These are phyloP conservation scores for Pharmacophagus antenor DNA, from an alignment of 2,888 invertebrate genomes.

Conservation along the genomic window DNA sequence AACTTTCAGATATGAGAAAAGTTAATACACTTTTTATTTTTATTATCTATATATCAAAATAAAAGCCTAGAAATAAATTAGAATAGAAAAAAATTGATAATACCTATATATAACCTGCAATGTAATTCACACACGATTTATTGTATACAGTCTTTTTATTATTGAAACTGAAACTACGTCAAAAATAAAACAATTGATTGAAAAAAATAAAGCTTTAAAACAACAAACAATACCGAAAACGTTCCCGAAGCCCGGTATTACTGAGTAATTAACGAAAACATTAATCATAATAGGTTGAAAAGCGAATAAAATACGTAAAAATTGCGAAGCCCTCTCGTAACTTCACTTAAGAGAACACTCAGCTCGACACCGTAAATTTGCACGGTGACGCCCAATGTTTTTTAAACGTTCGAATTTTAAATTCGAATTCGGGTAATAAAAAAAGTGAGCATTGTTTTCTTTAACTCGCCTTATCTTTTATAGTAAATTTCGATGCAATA, in stretches of 20 bases:
- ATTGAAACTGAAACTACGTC: no score
- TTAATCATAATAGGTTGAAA: constrained; percentile 12
- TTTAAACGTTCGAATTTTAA: constrained; percentile 30
- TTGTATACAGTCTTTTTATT: no score
- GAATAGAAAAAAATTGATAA: no score
- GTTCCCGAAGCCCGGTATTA: not conserved
- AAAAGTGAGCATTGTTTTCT: constrained; percentile 2
- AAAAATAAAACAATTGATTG: no score
- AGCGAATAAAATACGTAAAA: constrained; percentile 18
- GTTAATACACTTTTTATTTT: no score
- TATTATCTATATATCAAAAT: no score
- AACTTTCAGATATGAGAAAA: no score
- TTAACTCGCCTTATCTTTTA: constrained; percentile 17
- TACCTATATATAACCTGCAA: no score
- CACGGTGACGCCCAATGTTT: constrained; percentile 30
- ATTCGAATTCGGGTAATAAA: constrained; percentile 21
- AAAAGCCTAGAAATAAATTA: no score
- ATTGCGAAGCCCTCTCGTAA: constrained; percentile 21
- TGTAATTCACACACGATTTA: no score
- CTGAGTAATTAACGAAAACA: not conserved
- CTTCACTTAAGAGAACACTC: constrained; percentile 25
- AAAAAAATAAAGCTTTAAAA: not conserved
- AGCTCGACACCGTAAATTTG: constrained; percentile 28
- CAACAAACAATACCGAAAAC: no score
- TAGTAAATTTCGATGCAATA: no score